Conservation (phyloP, 2,113 vertebrate genomes). For the Cyanocitta stelleri region DNA sequence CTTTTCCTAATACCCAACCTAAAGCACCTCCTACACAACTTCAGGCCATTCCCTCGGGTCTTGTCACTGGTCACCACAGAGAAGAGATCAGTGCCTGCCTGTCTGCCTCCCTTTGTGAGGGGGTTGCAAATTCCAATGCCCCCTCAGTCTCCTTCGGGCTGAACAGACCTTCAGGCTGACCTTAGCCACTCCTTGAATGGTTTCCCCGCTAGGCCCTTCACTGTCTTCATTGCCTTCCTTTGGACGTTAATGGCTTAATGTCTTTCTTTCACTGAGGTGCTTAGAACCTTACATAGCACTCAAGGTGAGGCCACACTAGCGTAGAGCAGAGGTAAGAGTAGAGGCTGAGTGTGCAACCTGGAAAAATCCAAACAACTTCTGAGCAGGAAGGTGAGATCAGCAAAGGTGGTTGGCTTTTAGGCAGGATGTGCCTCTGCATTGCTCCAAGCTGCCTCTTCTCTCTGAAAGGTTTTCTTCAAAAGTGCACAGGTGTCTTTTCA, state of each 20-base stretch:
- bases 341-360: too few relatives aligned
- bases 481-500: accelerated
- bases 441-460: accelerated
- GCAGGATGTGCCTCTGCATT: accelerated
- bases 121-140: not conserved
- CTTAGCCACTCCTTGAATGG: not conserved
- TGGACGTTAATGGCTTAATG: not conserved
- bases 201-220: not conserved
- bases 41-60: not conserved
- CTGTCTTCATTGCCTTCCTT: not conserved
- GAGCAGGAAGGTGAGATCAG: not conserved
- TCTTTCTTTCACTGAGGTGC: not conserved
- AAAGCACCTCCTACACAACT: not conserved
- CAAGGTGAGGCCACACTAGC: not conserved
- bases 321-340: too few relatives aligned
- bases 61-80: not conserved
- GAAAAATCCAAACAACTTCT: not conserved
- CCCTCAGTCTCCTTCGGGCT: not conserved
- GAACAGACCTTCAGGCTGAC: not conserved
- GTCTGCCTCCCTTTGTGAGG: accelerated
- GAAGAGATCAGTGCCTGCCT: too few relatives aligned
- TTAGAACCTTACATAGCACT: not conserved
- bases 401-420: not conserved
- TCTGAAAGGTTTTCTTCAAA: not conserved
- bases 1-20: not conserved